Evolutionary conservation across 2,888 invertebrate species (phyloP).

Genomic region (Cyaniris semiargus): DNA sequence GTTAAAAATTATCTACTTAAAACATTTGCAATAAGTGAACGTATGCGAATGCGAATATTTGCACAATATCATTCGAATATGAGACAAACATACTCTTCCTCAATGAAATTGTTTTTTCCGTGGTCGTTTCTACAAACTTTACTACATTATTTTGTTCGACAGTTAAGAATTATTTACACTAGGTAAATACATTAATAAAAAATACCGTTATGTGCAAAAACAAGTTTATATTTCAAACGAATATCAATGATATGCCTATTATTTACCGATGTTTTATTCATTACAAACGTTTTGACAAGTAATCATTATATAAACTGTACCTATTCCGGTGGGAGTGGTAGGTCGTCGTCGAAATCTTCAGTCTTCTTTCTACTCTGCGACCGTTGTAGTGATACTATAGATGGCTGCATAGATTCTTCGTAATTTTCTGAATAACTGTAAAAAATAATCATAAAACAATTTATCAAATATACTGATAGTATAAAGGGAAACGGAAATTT

Average conservation of each 20-base stretch:
- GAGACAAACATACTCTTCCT: not conserved
- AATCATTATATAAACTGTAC: not conserved
- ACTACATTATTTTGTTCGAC: no score
- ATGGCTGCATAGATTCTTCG: constrained; percentile 51
- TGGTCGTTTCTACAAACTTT: not conserved
- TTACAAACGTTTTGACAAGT: constrained; percentile 7
- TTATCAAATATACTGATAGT: no score
- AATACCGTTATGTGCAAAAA: not conserved
- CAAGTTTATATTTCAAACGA: not conserved
- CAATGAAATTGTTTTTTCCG: not conserved
- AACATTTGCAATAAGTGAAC: not conserved
- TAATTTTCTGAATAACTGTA: constrained; percentile 41
- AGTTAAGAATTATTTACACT: no score
- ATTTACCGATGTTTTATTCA: constrained; percentile 16
- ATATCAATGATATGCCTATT: not conserved
- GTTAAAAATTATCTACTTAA: no score
- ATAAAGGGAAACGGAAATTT: not conserved
- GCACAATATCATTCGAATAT: not conserved
- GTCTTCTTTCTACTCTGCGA: constrained; percentile 56
- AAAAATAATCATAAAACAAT: not conserved
- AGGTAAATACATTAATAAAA: no score
- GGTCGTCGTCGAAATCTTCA: constrained; percentile 68
- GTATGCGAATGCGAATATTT: not conserved
- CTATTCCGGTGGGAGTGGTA: constrained; percentile 72
- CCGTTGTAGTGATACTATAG: constrained; percentile 48